A percentile compares a stretch with the other conserved stretches of the same genome.
These are phyloP conservation scores for Takifugu rubripes DNA, from an alignment of 2,797 vertebrate species.

Conservation along the genomic window DNA sequence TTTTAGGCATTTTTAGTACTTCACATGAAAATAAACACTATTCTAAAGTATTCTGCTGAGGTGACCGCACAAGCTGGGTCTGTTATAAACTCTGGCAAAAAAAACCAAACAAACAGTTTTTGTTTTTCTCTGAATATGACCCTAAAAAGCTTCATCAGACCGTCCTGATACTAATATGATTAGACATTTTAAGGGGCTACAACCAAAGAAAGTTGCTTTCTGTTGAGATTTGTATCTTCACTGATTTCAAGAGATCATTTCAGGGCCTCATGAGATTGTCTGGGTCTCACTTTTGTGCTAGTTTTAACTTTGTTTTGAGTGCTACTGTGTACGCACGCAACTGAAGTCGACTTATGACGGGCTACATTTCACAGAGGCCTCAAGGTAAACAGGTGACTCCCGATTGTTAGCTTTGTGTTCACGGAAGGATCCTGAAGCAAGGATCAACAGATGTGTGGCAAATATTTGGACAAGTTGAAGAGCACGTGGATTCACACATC, in stretches of 20 bases:
- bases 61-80: no score
- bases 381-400: conserved; percentile 46
- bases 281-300: background rate
- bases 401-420: conserved; percentile 16
- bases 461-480: conserved; percentile 33
- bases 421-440: conserved; percentile 7
- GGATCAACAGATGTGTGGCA: conserved; percentile 10
- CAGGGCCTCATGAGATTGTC: background rate
- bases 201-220: background rate
- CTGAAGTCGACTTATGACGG: conserved; percentile 13
- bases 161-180: background rate
- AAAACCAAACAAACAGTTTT: no score
- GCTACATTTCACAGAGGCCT: conserved; percentile 12
- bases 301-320: conserved; percentile 14
- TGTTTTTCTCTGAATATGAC: no score
- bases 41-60: no score
- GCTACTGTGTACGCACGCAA: conserved; percentile 23
- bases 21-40: no score
- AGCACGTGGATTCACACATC: background rate
- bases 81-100: no score
- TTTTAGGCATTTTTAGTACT: no score
- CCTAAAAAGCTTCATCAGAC: background rate
- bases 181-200: background rate
- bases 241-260: background rate
- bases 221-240: background rate